Evolutionary conservation across 2,113 vertebrate genomes (phyloP).

Genomic region (Columba janthina): DNA sequence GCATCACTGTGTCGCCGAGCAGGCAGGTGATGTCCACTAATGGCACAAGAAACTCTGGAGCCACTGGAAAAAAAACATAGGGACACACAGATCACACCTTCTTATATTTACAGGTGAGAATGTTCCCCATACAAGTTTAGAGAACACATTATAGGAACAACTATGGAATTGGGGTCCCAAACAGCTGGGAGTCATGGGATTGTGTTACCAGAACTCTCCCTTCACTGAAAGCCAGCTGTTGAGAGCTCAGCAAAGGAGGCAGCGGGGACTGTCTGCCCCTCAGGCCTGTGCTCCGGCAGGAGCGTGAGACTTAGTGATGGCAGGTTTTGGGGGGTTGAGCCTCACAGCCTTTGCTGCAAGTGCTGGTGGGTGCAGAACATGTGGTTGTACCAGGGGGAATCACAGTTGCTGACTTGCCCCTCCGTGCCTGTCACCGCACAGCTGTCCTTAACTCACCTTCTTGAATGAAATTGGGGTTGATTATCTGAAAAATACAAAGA

Average conservation of each 20-base stretch:
- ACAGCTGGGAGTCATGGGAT: background rate
- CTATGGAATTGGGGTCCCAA: background rate
- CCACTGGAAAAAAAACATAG: constrained; percentile 77
- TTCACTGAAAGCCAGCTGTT: background rate
- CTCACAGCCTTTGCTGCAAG: background rate
- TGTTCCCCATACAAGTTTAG: background rate
- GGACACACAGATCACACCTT: background rate
- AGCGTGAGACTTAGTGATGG: background rate
- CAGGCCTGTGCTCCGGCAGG: background rate
- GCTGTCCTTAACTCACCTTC: constrained; percentile 86
- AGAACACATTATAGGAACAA: background rate
- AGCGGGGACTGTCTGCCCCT: background rate
- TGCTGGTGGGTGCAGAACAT: background rate
- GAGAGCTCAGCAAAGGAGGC: background rate
- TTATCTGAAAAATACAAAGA: constrained; percentile 86
- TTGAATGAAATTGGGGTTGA: constrained; percentile 99
- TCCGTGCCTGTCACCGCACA: background rate
- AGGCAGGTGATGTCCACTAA: constrained; percentile 92
- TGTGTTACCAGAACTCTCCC: background rate
- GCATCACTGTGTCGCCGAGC: constrained; percentile 91
- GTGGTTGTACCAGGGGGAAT: background rate
- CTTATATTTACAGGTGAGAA: background rate
- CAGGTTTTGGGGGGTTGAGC: background rate
- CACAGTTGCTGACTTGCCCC: background rate
- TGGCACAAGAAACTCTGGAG: constrained; percentile 94